These are phyloP conservation scores for Tiliacea citrago DNA, from an alignment of 2,888 invertebrate species.

Conservation along the genomic window DNA sequence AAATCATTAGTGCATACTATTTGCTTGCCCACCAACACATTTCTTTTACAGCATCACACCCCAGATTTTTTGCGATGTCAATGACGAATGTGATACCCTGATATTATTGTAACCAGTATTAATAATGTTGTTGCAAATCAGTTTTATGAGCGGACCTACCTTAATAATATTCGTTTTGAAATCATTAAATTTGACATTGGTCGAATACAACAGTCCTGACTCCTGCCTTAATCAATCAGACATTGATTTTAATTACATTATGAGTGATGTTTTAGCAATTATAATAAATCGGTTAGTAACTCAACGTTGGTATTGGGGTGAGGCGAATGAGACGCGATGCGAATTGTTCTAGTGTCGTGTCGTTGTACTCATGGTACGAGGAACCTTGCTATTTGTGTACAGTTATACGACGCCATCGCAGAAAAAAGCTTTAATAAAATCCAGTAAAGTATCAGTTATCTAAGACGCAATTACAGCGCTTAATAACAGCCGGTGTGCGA, in stretches of 20 bases:
- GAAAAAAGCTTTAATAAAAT: conserved; percentile 46
- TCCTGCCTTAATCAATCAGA: conserved; percentile 7
- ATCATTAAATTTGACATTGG: conserved; percentile 24
- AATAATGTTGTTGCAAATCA: conserved; percentile 36
- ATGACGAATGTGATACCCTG: not conserved
- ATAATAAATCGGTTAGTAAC: conserved; percentile 34
- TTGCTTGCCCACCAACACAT: not conserved
- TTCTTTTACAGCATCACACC: not conserved
- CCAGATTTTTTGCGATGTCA: conserved; percentile 16
- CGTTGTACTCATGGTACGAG: conserved; percentile 4
- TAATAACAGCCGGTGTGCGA: conserved; percentile 45
- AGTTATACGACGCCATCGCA: conserved; percentile 19
- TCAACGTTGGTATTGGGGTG: conserved; percentile 35
- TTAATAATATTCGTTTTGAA: conserved; percentile 34
- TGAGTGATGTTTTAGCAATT: conserved; percentile 41
- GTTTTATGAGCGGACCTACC: conserved; percentile 34
- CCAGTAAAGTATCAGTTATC: conserved; percentile 53
- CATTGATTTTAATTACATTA: conserved; percentile 31
- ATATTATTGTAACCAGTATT: conserved; percentile 1
- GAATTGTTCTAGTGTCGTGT: not conserved
- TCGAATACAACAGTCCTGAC: not conserved
- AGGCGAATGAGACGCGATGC: conserved; percentile 34
- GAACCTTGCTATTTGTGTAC: conserved; percentile 25
- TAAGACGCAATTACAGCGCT: conserved; percentile 57
- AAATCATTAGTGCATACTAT: not conserved